A percentile compares a stretch with the other conserved stretches of the same genome.
Conservation (phyloP, 1,140 invertebrate species). For the Achroia grisella region DNA sequence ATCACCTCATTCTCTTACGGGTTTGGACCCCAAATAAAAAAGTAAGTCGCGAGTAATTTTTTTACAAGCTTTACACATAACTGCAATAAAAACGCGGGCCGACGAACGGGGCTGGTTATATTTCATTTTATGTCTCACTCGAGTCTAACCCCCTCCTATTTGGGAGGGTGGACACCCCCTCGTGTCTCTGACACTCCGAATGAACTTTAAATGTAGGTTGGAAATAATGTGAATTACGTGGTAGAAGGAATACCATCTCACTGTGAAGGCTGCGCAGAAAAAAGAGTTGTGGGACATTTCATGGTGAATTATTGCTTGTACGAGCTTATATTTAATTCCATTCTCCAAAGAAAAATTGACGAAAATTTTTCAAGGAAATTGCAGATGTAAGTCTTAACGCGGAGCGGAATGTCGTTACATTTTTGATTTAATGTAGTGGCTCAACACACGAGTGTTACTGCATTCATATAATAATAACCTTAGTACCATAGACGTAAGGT, state of each 20-base stretch:
- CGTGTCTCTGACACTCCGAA: constrained; percentile 29
- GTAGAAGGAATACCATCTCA: too few relatives aligned
- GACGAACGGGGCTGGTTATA: constrained; percentile 37
- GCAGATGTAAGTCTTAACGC: too few relatives aligned
- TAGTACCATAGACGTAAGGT: too few relatives aligned
- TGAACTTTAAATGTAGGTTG: constrained; percentile 49
- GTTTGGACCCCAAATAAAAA: constrained; percentile 37
- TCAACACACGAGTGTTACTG: too few relatives aligned
- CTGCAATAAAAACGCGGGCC: constrained; percentile 46
- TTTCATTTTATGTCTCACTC: constrained; percentile 34
- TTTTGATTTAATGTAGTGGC: too few relatives aligned
- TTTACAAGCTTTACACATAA: constrained; percentile 55
- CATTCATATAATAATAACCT: too few relatives aligned
- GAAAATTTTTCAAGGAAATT: too few relatives aligned
- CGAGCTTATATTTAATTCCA: too few relatives aligned
- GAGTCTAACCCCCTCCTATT: constrained; percentile 3
- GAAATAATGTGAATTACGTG: constrained; percentile 41
- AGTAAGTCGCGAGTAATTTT: constrained; percentile 59
- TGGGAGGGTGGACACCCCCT: constrained; percentile 8
- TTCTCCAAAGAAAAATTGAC: too few relatives aligned
- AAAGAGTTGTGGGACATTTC: background rate
- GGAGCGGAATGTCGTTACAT: too few relatives aligned
- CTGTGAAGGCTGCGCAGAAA: background rate
- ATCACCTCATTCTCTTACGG: constrained; percentile 25
- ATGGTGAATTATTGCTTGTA: background rate